A percentile compares a stretch with the other conserved stretches of the same genome.
Evolutionary conservation across 2,888 invertebrate genomes (phyloP).

Genomic region (Seladonia tumulorum): DNA sequence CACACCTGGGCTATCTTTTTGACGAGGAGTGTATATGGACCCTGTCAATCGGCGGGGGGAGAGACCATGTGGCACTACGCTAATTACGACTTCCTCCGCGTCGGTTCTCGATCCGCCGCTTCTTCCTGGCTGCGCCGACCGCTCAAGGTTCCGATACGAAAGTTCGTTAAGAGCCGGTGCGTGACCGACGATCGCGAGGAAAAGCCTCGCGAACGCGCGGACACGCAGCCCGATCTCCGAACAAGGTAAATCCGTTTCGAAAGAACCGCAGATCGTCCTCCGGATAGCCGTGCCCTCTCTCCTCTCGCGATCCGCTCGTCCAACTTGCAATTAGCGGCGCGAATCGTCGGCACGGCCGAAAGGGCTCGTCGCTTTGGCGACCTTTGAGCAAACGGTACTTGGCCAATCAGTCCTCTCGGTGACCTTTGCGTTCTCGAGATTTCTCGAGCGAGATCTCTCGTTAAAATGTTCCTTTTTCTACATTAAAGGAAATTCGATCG

Average conservation of each 20-base stretch:
- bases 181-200: slow-evolving; percentile 14
- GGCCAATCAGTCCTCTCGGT: slow-evolving; percentile 10
- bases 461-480: neutral
- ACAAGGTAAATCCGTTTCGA: slow-evolving; percentile 13
- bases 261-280: neutral
- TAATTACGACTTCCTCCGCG: slow-evolving; percentile 53
- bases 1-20: too few species aligned
- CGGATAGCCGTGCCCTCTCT: neutral
- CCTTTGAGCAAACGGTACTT: slow-evolving; percentile 10
- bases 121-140: slow-evolving; percentile 16
- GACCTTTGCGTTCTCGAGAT: slow-evolving; percentile 35
- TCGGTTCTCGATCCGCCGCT: slow-evolving; percentile 20
- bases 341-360: neutral
- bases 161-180: slow-evolving; percentile 7
- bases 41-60: too few species aligned
- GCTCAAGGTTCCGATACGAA: slow-evolving; percentile 35
- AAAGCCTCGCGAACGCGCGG: neutral
- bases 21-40: too few species aligned
- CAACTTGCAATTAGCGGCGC: neutral
- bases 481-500: neutral
- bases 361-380: neutral
- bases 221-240: neutral
- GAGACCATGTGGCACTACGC: too few species aligned
- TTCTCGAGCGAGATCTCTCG: slow-evolving; percentile 10
- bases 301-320: neutral